Evolutionary conservation across 2,797 vertebrate species (phyloP).

Genomic region (Eptatretus atami): DNA sequence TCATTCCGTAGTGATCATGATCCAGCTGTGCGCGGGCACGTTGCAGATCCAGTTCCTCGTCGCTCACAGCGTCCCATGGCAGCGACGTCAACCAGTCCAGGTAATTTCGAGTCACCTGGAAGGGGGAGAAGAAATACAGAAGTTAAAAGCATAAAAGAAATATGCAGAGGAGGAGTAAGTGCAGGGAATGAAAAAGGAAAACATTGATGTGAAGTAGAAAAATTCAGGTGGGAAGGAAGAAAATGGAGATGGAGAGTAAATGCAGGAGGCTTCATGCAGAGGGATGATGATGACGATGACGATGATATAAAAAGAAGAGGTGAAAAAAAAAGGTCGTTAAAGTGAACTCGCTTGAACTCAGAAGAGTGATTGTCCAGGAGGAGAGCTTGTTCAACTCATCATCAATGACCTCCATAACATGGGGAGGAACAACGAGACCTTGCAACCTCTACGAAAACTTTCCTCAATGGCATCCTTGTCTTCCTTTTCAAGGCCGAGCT

Average conservation of each 20-base stretch:
- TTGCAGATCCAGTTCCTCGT: constrained; percentile 41
- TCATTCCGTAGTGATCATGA: constrained; percentile 95
- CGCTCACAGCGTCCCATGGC: constrained; percentile 60
- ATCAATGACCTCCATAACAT: constrained; percentile 69
- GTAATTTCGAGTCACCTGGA: constrained; percentile 79
- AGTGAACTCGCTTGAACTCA: constrained; percentile 49
- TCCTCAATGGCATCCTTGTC: constrained; percentile 97
- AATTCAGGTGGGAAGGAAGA: too few relatives aligned
- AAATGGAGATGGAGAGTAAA: too few relatives aligned
- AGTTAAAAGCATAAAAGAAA: constrained; percentile 1
- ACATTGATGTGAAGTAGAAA: too few relatives aligned
- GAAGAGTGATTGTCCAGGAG: constrained; percentile 89
- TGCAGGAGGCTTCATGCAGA: too few relatives aligned
- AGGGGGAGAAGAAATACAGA: constrained; percentile 1
- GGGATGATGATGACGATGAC: too few relatives aligned
- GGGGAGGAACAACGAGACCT: constrained; percentile 37
- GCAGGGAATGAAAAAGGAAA: too few relatives aligned
- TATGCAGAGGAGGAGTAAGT: background rate
- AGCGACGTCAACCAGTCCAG: constrained; percentile 89
- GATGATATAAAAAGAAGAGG: too few relatives aligned
- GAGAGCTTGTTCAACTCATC: constrained; percentile 70
- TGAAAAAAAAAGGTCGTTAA: too few relatives aligned
- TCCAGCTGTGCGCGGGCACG: constrained; percentile 46
- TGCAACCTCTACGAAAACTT: constrained; percentile 57
- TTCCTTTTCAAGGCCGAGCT: constrained; percentile 77